Evolutionary conservation across 1,140 invertebrate species (phyloP).

Genomic region (Lordiphosa stackelbergi): DNA sequence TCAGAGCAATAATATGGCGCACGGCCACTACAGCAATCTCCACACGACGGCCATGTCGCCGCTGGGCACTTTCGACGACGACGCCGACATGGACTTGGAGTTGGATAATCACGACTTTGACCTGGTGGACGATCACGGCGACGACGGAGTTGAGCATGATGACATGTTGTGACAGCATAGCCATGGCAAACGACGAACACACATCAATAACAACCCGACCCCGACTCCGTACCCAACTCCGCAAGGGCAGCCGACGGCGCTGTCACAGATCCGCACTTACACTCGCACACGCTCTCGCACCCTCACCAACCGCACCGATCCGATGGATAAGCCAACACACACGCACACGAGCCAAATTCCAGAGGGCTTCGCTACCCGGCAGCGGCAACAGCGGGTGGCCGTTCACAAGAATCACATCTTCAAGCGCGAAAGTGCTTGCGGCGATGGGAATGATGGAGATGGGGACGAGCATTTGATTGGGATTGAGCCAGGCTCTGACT

Average conservation of each 20-base stretch:
- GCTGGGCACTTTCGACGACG: conserved; percentile 61
- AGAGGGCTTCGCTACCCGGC: background rate
- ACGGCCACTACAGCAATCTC: conserved; percentile 41
- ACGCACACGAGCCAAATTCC: conserved; percentile 6
- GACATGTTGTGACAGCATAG: conserved; percentile 79
- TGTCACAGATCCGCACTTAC: background rate
- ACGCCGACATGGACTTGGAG: conserved; percentile 67
- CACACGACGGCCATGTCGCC: conserved; percentile 75
- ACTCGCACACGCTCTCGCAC: conserved; percentile 3
- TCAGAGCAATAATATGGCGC: conserved; percentile 15
- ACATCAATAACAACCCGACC: conserved; percentile 2
- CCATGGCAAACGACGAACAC: conserved; percentile 12
- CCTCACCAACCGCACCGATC: background rate
- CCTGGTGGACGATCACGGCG: conserved; percentile 77
- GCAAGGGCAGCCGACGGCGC: background rate
- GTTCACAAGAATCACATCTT: background rate
- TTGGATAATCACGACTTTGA: conserved; percentile 76
- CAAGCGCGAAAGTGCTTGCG: conserved; percentile 4
- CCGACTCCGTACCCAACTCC: conserved; percentile 1
- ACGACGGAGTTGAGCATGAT: conserved; percentile 68
- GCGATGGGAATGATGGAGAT: conserved; percentile 1
- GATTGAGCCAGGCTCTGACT: background rate
- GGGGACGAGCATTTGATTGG: conserved; percentile 7
- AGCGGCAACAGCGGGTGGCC: background rate
- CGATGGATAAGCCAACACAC: background rate